Percentiles rank a stretch among this genome's conserved stretches.
phyloP scores from a whole-genome alignment of 2,113 vertebrate genomes.

The Hypanus sabinus region DNA sequence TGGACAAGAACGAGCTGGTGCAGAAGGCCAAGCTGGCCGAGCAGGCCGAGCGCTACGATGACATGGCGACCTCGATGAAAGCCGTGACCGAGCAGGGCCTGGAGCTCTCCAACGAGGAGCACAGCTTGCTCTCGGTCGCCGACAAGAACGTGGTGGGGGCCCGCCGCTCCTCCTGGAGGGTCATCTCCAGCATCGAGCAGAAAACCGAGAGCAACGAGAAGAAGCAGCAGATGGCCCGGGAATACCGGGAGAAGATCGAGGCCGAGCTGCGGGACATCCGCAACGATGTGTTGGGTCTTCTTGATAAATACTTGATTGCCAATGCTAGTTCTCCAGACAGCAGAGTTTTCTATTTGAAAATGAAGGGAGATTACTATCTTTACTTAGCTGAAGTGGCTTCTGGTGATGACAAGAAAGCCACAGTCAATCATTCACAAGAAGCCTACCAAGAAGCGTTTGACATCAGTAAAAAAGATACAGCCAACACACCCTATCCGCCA shows the following conservation, averaged over 20 bases:
- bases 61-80: slow-evolving; percentile 92
- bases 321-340: slow-evolving; percentile 77
- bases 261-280: slow-evolving; percentile 85
- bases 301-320: slow-evolving; percentile 73
- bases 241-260: slow-evolving; percentile 88
- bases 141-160: slow-evolving; percentile 98
- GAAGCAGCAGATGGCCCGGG: slow-evolving; percentile 73
- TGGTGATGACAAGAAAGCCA: slow-evolving; percentile 75
- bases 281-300: slow-evolving; percentile 82
- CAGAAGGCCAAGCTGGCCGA: slow-evolving; percentile 92
- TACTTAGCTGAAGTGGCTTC: slow-evolving; percentile 91
- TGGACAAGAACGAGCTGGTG: slow-evolving; percentile 81
- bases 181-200: slow-evolving; percentile 87
- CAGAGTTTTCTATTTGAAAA: slow-evolving; percentile 97
- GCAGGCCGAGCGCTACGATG: slow-evolving; percentile 94
- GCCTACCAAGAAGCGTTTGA: slow-evolving; percentile 80
- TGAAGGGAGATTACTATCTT: slow-evolving; percentile 97
- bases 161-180: slow-evolving; percentile 91
- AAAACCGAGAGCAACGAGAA: slow-evolving; percentile 73
- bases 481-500: slow-evolving; percentile 92
- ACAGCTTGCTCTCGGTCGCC: slow-evolving; percentile 95
- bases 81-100: slow-evolving; percentile 70
- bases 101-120: slow-evolving; percentile 80
- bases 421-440: slow-evolving; percentile 70
- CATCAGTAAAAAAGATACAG: slow-evolving; percentile 81